Base-by-base conservation (phyloP, 2,797 vertebrate species). In the Lycodopsis pacificus region DNA sequence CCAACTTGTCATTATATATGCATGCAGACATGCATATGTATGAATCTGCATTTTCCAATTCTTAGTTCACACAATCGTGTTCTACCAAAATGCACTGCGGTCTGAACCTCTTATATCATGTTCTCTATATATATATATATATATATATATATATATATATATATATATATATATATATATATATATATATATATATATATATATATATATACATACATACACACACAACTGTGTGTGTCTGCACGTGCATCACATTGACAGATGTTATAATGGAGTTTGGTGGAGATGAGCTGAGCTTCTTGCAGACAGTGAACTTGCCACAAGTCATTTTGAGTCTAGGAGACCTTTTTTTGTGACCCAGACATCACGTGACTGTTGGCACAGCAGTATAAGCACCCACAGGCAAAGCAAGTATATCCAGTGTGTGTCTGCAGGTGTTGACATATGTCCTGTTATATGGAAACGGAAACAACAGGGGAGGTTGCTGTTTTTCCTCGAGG, bases 371-470 rank as follows among this genome's bases (percentile, higher is more conserved):
- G 4, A 48, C 34, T 71, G 77, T 86, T 86, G 73, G 22, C 49
- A 71, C 57, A 79, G 61, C 61, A 62, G 19, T 20, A 32, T 27
- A 44, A 14, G 22, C 57, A 19, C 68, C 76, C 65, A 13, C n/a
- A 30, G 51, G 40, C 7, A 0, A 48, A 66, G 44, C 85, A 69
- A 69, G 84, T 86, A 79, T 42, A 17, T 71, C 72, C 54, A 25
- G 77, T 58, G 27, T 58, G 27, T 38, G 19, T 59, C 13, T 72
- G 22, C 44, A 32, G 11, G 22, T 71, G 27, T 48, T 51, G 13
- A 57, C 6, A 56, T 62, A 12, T 40, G 17, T 42, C 9, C 13
- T 5, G 2, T 25, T 3, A 53, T 22, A 59, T 40, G 15, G 4
- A 49, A 22, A 46, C 56, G 20, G 62, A 51, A 0, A 58, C 15